phyloP scores from a whole-genome alignment of 2,797 vertebrate species.

The Semotilus atromaculatus region DNA sequence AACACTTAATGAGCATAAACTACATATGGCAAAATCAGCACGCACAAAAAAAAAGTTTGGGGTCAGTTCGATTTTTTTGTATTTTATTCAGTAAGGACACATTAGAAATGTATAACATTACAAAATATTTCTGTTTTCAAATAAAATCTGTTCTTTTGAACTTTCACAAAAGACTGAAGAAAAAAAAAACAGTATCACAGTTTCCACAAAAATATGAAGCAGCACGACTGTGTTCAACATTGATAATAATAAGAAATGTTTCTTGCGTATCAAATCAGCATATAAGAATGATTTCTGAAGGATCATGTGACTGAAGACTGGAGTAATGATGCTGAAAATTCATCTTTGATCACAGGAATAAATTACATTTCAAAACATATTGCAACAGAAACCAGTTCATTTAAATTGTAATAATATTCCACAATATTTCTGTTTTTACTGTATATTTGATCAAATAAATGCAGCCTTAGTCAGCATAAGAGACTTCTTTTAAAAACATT shows the following conservation, averaged over 20 bases:
- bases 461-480: not conserved
- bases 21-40: not conserved
- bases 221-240: not conserved
- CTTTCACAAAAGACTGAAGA: not conserved
- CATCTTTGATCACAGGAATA: no score
- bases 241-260: no score
- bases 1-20: not conserved
- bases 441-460: not conserved
- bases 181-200: not conserved
- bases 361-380: not conserved
- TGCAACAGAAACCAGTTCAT: not conserved
- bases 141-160: not conserved
- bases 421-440: not conserved
- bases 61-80: not conserved
- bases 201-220: not conserved
- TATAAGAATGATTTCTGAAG: not conserved
- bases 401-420: not conserved
- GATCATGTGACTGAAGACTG: not conserved
- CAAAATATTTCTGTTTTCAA: not conserved
- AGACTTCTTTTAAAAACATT: not conserved
- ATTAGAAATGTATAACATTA: not conserved
- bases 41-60: not conserved
- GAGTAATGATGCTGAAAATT: not conserved
- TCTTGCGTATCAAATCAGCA: not conserved
- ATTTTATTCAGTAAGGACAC: not conserved